phyloP scores from a whole-genome alignment of 2,888 invertebrate species.

The Melinaea marsaeus region DNA sequence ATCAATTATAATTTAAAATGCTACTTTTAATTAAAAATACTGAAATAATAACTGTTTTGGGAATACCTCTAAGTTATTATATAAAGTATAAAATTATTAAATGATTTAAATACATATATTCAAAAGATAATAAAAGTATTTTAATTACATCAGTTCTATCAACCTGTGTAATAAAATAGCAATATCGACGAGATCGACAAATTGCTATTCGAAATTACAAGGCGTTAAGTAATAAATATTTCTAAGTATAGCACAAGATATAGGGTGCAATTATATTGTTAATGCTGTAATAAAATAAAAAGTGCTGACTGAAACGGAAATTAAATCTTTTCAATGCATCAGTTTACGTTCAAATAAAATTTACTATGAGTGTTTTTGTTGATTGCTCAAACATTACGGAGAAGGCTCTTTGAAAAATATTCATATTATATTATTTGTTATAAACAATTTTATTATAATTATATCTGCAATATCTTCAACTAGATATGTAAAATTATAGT shows the following conservation, averaged over 20 bases:
- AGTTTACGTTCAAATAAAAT: slow-evolving; percentile 61
- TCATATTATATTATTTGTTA: not conserved
- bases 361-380: slow-evolving; percentile 52
- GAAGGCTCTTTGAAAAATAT: slow-evolving; percentile 17
- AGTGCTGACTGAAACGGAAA: slow-evolving; percentile 63
- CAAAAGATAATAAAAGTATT: too few relatives aligned
- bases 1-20: not conserved
- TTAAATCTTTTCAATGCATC: slow-evolving; percentile 59
- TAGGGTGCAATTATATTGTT: slow-evolving; percentile 51
- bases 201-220: slow-evolving; percentile 54
- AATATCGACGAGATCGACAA: slow-evolving; percentile 30
- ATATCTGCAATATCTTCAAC: not conserved
- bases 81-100: too few relatives aligned
- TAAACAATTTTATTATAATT: not conserved
- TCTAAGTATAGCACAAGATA: slow-evolving; percentile 32
- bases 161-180: slow-evolving; percentile 26
- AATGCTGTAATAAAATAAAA: slow-evolving; percentile 65
- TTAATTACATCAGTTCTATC: too few relatives aligned
- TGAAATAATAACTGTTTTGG: too few relatives aligned
- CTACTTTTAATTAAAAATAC: too few relatives aligned
- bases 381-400: slow-evolving; percentile 35
- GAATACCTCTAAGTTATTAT: too few relatives aligned
- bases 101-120: too few relatives aligned
- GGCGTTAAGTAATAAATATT: slow-evolving; percentile 45
- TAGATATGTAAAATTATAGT: not conserved